Base-by-base conservation (phyloP, 2,113 vertebrate genomes). In the Tenebrosternarchus preto region DNA sequence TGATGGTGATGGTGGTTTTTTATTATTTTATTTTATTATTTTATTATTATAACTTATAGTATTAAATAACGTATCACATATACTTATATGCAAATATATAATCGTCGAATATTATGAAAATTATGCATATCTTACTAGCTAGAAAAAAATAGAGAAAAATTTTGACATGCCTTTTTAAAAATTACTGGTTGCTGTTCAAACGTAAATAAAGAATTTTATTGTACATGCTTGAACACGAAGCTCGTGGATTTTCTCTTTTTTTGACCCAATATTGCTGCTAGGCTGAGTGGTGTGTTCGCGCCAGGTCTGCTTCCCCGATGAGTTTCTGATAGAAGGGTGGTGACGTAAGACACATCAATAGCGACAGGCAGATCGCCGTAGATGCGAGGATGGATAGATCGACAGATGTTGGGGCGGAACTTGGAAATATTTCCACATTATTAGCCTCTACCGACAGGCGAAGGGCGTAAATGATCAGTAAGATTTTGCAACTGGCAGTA, bases 281-380 rank as follows among this genome's bases (percentile, higher is more conserved):
- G 61, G 17, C 56, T 61, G 55, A 71, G 57, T 61, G 43, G 81
- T 33, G 63, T 56, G 59, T 81, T 71, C 70, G 74, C 55, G 81
- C 36, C 84, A 63, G 81, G 85, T n/a, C 72, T 83, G 85, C 86
- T 89, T 82, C 87, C 80, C 87, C 33, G 81, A 76, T 66, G 86
- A 91, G 85, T 88, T 88, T 77, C 39, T 84, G 78, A 89, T 89
- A 90, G 87, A 90, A 88, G 88, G 84, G 79, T 82, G 82, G 91
- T 87, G 94, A 93, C 90, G 91, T 91, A 91, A 86, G 82, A 89
- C 56, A 50, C 89, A 90, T 93, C 90, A 92, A 88, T 89, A 89
- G 86, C 85, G 86, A 83, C 85, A 79, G 71, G 76, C 90, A 78
- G 89, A 84, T 78, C 63, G 82, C 77, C 25, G 85, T 80, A 85